A percentile compares a stretch with the other conserved stretches of the same genome.
Evolutionary conservation across 2,888 invertebrate genomes (phyloP).

Genomic region (Drosophila falleni): DNA sequence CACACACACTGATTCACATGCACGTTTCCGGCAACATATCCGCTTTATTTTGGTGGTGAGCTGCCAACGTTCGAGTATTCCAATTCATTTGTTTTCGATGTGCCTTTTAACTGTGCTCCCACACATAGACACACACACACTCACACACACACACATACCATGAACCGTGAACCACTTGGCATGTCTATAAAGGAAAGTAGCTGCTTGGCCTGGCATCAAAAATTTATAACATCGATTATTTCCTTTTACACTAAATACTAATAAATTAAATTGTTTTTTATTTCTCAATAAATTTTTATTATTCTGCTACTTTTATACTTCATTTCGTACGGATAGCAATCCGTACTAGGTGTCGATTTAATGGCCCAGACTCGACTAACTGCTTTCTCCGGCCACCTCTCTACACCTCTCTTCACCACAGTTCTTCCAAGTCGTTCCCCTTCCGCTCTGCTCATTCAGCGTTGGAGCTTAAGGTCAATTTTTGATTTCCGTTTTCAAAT

Average conservation of each 20-base stretch:
- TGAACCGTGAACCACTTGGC: slow-evolving; percentile 36
- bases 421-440: not conserved
- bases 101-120: slow-evolving; percentile 55
- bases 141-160: slow-evolving; percentile 4
- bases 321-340: slow-evolving; percentile 62
- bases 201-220: slow-evolving; percentile 63
- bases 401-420: slow-evolving; percentile 1
- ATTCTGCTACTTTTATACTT: slow-evolving; percentile 79
- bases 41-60: slow-evolving; percentile 72
- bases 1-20: slow-evolving; percentile 17
- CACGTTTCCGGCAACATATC: slow-evolving; percentile 69
- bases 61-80: slow-evolving; percentile 66
- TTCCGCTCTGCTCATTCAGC: slow-evolving; percentile 34
- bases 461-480: slow-evolving; percentile 74
- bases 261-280: slow-evolving; percentile 85
- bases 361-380: slow-evolving; percentile 61
- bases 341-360: slow-evolving; percentile 76
- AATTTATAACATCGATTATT: slow-evolving; percentile 83
- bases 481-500: slow-evolving; percentile 80
- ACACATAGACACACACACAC: slow-evolving; percentile 9
- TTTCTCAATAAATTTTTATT: slow-evolving; percentile 85
- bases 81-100: slow-evolving; percentile 79
- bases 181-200: slow-evolving; percentile 22
- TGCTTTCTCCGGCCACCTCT: slow-evolving; percentile 1
- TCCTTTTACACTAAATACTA: slow-evolving; percentile 83